Evolutionary conservation across 1,140 invertebrate genomes (phyloP).

Genomic region (Bombus confusus): DNA sequence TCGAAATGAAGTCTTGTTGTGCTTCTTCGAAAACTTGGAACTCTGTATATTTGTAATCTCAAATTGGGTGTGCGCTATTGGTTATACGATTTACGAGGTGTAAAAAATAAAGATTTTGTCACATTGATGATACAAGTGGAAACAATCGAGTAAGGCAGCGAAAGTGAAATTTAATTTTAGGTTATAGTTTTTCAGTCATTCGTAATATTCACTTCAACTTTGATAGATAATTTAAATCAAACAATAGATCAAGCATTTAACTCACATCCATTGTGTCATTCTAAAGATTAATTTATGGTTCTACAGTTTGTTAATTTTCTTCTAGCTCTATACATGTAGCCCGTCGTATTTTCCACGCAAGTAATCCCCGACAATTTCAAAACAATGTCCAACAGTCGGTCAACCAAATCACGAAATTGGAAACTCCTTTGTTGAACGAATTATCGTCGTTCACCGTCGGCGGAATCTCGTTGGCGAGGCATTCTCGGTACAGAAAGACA

Average conservation of each 20-base stretch:
- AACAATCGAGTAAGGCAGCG: too few relatives aligned
- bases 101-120: not conserved
- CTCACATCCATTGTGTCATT: too few relatives aligned
- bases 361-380: not conserved
- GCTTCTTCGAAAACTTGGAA: constrained; percentile 54
- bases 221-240: too few relatives aligned
- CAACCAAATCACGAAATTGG: not conserved
- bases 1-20: constrained; percentile 65
- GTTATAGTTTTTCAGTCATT: not conserved
- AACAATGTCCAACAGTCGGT: not conserved
- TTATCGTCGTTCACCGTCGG: not conserved
- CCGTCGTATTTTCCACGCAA: not conserved
- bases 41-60: constrained; percentile 43
- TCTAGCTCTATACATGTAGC: not conserved
- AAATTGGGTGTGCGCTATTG: not conserved
- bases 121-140: too few relatives aligned
- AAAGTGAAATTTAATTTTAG: not conserved
- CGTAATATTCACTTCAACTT: too few relatives aligned
- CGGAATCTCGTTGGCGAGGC: not conserved
- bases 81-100: not conserved
- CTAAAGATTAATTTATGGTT: not conserved
- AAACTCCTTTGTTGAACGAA: not conserved
- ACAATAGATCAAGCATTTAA: too few relatives aligned
- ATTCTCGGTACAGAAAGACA: constrained; percentile 36
- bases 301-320: not conserved